These are phyloP conservation scores for Erpornis zantholeuca DNA, from an alignment of 2,113 vertebrate species.

Conservation along the genomic window DNA sequence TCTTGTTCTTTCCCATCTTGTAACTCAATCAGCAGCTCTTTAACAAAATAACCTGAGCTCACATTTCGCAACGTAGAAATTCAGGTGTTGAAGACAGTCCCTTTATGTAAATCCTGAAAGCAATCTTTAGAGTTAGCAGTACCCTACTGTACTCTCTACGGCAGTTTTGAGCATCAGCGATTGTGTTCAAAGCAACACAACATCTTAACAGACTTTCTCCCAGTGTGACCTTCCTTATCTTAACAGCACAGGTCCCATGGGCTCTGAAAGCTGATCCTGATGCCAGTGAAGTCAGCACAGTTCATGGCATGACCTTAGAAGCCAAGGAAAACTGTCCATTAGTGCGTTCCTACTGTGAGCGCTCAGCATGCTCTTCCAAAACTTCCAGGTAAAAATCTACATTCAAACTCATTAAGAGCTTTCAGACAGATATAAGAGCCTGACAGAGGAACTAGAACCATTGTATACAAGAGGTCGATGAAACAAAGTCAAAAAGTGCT, in stretches of 20 bases:
- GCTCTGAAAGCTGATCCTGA: not conserved
- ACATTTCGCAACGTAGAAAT: not conserved
- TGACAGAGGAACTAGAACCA: not conserved
- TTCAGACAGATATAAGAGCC: not conserved
- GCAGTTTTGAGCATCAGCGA: not conserved
- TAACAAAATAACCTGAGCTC: not conserved
- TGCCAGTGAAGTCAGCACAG: not conserved
- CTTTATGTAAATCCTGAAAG: not conserved
- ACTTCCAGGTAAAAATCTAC: not conserved
- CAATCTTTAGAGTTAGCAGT: not conserved
- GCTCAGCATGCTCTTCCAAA: not conserved
- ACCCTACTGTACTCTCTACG: not conserved
- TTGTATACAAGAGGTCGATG: fast-evolving
- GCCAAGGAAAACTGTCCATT: not conserved
- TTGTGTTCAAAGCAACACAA: not conserved
- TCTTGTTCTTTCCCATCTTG: not conserved
- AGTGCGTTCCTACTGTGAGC: not conserved
- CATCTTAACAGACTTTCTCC: not conserved
- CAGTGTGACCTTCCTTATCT: not conserved
- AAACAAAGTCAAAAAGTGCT: not conserved
- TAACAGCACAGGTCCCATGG: not conserved
- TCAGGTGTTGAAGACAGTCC: not conserved
- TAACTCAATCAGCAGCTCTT: not conserved
- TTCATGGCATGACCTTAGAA: not conserved
- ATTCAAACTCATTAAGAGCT: not conserved